Base-by-base conservation (phyloP, 2,888 invertebrate species). In the Cheilosia soror region DNA sequence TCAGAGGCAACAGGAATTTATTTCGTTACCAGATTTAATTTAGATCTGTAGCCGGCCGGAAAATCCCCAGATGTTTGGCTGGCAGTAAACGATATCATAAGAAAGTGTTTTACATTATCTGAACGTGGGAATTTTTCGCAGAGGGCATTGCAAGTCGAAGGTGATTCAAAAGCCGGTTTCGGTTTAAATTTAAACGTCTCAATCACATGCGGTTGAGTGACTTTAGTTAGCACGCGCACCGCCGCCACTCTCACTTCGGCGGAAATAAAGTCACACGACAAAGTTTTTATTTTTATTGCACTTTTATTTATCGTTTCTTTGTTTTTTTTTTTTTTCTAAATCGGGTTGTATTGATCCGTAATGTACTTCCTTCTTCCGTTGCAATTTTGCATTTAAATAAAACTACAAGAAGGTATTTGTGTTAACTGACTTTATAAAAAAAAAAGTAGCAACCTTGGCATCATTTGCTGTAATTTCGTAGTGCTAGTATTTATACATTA, bases 281-380 rank as follows among this genome's bases (percentile, higher is more conserved):
- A 37, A 37, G 37, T 37, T 37, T 11, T 37, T 4, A 11, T 37
- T 0, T 4, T 4, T 37, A 11, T 37, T 9, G 3, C 9, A 37
- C 15, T 33, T n/a, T 68, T 7, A 44, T 55, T 76, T 20, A 1
- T 9, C 27, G 31, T n/a, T 53, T 53, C 13, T 31, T 29, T 31
- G 13, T 57, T 29, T 37, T n/a, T 40, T 57, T 29, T 37, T n/a
- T 40, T 37, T 66, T 15, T 33, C 15, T 33, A 13, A 40, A n/a
- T 53, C 15, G 5, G 33, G n/a, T 53, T 60, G 40, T 11, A 62
- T 53, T 78, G 47, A 63, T 29, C 4, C 0, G 27, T 29, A 37
- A 7, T 58, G 13, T n/a, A 72, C 57, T 72, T 78, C 72, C 78
- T 71, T 25, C 68, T 78, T 78, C 71, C 78, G 71, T 44, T 71